Conservation (phyloP, 2,888 invertebrate genomes). For the Nomada flava region DNA sequence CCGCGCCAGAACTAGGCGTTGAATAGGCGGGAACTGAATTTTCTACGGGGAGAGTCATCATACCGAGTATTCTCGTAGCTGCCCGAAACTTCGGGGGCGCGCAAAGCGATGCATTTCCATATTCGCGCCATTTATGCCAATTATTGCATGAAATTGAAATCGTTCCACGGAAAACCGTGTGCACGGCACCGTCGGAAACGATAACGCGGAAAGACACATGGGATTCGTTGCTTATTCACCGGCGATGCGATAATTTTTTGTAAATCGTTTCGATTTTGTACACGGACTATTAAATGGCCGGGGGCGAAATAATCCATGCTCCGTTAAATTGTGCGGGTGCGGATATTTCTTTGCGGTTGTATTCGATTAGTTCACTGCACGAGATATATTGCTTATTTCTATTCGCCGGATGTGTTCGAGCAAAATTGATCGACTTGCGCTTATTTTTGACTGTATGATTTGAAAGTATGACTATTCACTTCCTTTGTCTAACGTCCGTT, state of each 20-base stretch:
- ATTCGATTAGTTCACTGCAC: too few relatives aligned
- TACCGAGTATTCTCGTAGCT: slow-evolving; percentile 27
- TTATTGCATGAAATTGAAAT: slow-evolving; percentile 59
- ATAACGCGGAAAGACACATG: slow-evolving; percentile 20
- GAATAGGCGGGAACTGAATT: slow-evolving; percentile 54
- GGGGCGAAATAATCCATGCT: neutral
- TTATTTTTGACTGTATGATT: too few relatives aligned
- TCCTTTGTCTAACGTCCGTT: too few relatives aligned
- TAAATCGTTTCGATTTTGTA: slow-evolving; percentile 26
- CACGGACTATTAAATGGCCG: slow-evolving; percentile 12
- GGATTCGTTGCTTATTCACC: slow-evolving; percentile 22
- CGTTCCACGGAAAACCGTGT: slow-evolving; percentile 29
- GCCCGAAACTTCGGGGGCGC: slow-evolving; percentile 26
- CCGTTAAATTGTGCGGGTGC: too few relatives aligned
- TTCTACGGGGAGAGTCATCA: slow-evolving; percentile 42
- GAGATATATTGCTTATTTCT: too few relatives aligned
- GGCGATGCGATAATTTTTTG: slow-evolving; percentile 27
- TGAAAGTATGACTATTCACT: too few relatives aligned
- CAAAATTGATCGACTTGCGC: too few relatives aligned
- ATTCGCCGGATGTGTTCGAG: too few relatives aligned
- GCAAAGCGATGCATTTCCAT: slow-evolving; percentile 48
- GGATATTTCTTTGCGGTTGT: neutral
- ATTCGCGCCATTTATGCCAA: slow-evolving; percentile 56
- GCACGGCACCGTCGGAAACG: slow-evolving; percentile 12
- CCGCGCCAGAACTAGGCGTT: slow-evolving; percentile 40